Evolutionary conservation across 1,140 invertebrate genomes (phyloP), one percentile per base, ranked within the genome.

Genomic region (Nephotettix cincticeps): DNA sequence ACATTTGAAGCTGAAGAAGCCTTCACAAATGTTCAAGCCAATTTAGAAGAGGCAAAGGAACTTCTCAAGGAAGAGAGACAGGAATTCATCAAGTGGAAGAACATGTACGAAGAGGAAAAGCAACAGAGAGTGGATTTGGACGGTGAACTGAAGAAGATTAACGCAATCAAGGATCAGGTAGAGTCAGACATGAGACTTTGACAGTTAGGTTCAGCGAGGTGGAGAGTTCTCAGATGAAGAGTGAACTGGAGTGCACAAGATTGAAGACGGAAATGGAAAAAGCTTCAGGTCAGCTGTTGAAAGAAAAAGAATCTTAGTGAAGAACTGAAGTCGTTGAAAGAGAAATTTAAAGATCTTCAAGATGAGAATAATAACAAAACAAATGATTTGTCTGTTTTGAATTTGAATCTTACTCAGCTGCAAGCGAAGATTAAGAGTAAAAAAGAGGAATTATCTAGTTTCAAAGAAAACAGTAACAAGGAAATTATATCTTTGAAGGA

Each of bases 1-100:
- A 74, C 85, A n/a, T 85, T 86, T 58, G 85, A 88, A 76, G 75
- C 82, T 1, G 85, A 86, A 72, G 85, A 87, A 76, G 58, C 51
- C 51, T 74, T 75, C 65, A 51, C 75, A 0, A 81, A 80, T 71
- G 73, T 83, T 68, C 79, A 81, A 51, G 79, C 79, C 36, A 80
- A 84, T 71, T 47, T 82, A 25, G 78, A 82, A 28, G 82, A 66
- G 61, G 32, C 32, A 6, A 36, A 11, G 23, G 58, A 25, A n/a
- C 45, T 58, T 11, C 19, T 63, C 14, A 70, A 70, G 27, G 63
- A 68, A 25, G 27, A 47, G 0, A 21, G 51, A 47, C 17, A 27
- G 0, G 21, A 68, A 19, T 51, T 27, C 17, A 28, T 68, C 9
- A 84, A 69, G 36, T 83, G 1, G 77, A 80, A 28, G 69, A 71